Evolutionary conservation across 2,888 invertebrate species (phyloP).

Genomic region (Tetragonula carbonaria): DNA sequence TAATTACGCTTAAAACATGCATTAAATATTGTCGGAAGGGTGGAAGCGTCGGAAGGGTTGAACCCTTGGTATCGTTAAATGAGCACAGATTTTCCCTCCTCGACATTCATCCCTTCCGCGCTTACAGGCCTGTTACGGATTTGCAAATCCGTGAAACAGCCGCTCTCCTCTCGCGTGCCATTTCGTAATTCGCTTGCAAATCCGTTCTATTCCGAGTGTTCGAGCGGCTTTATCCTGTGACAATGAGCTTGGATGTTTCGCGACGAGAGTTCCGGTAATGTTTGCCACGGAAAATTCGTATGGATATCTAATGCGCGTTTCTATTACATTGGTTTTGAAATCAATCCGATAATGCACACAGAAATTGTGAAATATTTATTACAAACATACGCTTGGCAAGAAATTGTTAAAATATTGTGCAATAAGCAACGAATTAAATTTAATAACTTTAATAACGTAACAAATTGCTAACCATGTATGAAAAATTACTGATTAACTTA

Average conservation of each 20-base stretch:
- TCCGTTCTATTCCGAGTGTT: not conserved
- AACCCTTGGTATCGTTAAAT: conserved; percentile 78
- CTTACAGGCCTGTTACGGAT: conserved; percentile 51
- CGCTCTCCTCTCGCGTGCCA: conserved; percentile 19
- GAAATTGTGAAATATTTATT: too few relatives aligned
- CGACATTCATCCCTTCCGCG: conserved; percentile 45
- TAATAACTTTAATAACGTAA: too few relatives aligned
- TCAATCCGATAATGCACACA: too few relatives aligned
- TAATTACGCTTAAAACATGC: conserved; percentile 83
- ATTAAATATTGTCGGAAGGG: conserved; percentile 83
- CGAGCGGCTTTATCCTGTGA: not conserved
- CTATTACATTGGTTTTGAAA: too few relatives aligned
- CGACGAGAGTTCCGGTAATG: too few relatives aligned
- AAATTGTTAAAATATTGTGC: too few relatives aligned
- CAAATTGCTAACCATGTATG: too few relatives aligned
- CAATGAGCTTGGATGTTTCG: not conserved
- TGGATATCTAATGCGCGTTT: too few relatives aligned
- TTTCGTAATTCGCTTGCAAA: not conserved
- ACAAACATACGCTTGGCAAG: too few relatives aligned
- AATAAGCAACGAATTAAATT: too few relatives aligned
- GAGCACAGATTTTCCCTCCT: conserved; percentile 75
- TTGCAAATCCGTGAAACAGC: conserved; percentile 59
- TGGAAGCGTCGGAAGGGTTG: conserved; percentile 77
- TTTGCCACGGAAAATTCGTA: too few relatives aligned
- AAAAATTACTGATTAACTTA: too few relatives aligned